Evolutionary conservation across 2,888 invertebrate species (phyloP).

Genomic region (Nasonovia ribisnigri): DNA sequence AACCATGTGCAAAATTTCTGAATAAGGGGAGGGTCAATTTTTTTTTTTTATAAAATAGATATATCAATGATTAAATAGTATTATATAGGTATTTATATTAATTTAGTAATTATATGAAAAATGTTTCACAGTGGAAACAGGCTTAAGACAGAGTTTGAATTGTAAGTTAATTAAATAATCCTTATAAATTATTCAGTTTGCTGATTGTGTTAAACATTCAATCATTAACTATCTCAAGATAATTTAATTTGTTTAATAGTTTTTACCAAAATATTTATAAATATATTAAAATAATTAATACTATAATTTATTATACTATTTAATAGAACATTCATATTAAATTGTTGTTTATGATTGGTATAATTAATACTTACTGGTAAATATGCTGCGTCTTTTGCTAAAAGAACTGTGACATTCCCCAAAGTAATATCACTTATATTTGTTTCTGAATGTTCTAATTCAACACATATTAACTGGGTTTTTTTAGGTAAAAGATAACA

Average conservation of each 20-base stretch:
- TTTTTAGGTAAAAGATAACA: slow-evolving; percentile 81
- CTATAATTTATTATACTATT: neutral
- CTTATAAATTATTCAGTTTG: neutral
- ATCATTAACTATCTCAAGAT: neutral
- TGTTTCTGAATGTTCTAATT: slow-evolving; percentile 77
- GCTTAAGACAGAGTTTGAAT: too few relatives aligned
- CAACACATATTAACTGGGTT: slow-evolving; percentile 78
- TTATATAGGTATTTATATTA: too few relatives aligned
- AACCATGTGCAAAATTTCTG: too few relatives aligned
- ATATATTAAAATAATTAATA: neutral
- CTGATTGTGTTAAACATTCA: neutral
- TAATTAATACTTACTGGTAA: slow-evolving; percentile 75
- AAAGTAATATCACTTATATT: slow-evolving; percentile 77
- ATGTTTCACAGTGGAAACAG: too few relatives aligned
- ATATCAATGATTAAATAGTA: too few relatives aligned
- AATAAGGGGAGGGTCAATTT: too few relatives aligned
- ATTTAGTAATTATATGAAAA: too few relatives aligned
- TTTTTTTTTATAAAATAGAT: too few relatives aligned
- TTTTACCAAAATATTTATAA: neutral
- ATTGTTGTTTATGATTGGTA: neutral
- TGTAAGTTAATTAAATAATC: too few relatives aligned
- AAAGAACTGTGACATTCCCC: slow-evolving; percentile 79
- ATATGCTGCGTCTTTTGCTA: slow-evolving; percentile 87
- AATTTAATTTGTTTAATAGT: neutral
- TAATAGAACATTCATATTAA: neutral